Evolutionary conservation across 2,113 vertebrate genomes (phyloP), one percentile per base, ranked within the genome.

Genomic region (Falcunculus frontatus): DNA sequence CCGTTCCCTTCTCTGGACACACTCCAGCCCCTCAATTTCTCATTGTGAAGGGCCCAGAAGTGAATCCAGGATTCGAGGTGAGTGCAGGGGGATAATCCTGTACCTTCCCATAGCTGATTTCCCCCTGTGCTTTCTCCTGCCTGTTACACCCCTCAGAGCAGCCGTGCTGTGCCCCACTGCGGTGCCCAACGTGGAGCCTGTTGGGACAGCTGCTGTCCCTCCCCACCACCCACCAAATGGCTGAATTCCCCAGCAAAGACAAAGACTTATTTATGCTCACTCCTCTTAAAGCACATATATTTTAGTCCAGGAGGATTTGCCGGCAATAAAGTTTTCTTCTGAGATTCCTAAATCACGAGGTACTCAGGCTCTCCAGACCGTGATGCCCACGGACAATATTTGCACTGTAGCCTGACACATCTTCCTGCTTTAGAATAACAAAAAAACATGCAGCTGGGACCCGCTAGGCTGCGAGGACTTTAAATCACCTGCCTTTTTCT

Each of bases 381-480:
- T n/a, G 92, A 84, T 96, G 79, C 83, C 72, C 76, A 27, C 6
- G 67, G 92, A 95, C 90, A 96, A 90, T 93, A 94, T 93, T 96
- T 97, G 93, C 92, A 75, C 79, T 96, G 88, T 75, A 96, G 85
- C 90, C 69, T 90, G 93, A 96, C 92, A 92, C 90, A 86, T 93
- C 92, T 95, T 84, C 93, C 85, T 90, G 52, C 64, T 84, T 88
- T 95, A 92, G 60, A 95, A 94, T 92, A 96, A 96, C 93, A 94
- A 56, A 90, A 96, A 91, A 96, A 96, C 95, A 95, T 27, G 42
- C 70, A 86, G 79, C 72, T 3, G 27, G 76, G 90, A 94, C 85
- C 90, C 63, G 64, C 80, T 81, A 63, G 79, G 57, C 92, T 91
- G 63, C 0, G 10, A 95, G 57, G 49, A 75, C 60, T 90, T 89